Evolutionary conservation across 2,113 vertebrate species (phyloP).

Genomic region (Chaetops frenatus): DNA sequence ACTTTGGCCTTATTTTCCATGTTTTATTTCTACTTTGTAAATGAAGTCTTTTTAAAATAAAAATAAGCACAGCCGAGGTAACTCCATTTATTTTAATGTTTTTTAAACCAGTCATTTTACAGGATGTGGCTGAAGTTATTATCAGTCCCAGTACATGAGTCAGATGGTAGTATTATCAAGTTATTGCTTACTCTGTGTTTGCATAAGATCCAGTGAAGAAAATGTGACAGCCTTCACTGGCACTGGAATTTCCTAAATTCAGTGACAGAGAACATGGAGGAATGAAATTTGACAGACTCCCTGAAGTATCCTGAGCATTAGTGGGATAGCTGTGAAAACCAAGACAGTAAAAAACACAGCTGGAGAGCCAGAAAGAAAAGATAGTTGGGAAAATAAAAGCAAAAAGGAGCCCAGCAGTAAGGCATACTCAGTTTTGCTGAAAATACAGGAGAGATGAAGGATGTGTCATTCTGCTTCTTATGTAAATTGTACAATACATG

Average conservation of each 20-base stretch:
- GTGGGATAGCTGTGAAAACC: neutral
- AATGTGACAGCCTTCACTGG: neutral
- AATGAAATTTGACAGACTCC: neutral
- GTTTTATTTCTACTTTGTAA: neutral
- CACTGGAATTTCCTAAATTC: neutral
- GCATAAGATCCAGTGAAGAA: neutral
- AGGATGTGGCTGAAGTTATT: neutral
- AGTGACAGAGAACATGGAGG: neutral
- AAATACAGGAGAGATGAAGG: neutral
- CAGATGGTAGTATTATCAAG: neutral
- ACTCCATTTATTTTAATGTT: neutral
- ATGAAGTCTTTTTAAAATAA: neutral
- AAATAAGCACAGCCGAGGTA: neutral
- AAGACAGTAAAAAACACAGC: neutral
- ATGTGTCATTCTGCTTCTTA: neutral
- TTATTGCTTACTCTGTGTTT: neutral
- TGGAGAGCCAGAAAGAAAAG: neutral
- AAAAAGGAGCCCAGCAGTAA: neutral
- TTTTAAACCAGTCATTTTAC: neutral
- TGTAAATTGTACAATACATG: rapidly evolving
- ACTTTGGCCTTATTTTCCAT: neutral
- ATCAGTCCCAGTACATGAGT: neutral
- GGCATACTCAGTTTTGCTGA: neutral
- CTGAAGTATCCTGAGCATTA: neutral
- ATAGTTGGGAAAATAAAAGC: neutral